phyloP scores from a whole-genome alignment of 2,113 vertebrate species.

The Artemisiospiza belli region DNA sequence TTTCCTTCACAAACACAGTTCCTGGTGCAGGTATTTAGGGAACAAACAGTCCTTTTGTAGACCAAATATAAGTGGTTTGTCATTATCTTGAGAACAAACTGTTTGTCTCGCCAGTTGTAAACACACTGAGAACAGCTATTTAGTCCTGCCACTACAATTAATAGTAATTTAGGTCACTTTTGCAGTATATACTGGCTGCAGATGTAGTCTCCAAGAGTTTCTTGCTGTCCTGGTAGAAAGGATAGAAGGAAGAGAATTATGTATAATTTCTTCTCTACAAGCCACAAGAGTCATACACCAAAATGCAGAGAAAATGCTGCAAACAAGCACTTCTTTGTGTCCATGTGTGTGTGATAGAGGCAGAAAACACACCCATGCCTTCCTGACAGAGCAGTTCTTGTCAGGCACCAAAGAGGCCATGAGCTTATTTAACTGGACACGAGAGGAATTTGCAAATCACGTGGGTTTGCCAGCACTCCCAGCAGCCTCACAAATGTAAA shows the following conservation, averaged over 20 bases:
- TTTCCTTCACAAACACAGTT: not conserved
- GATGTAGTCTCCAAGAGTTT: not conserved
- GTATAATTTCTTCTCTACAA: not conserved
- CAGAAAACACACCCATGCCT: slow-evolving; percentile 14
- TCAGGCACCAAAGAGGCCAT: slow-evolving; percentile 18
- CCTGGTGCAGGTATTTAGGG: slow-evolving; percentile 52
- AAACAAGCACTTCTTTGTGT: not conserved
- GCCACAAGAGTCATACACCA: not conserved
- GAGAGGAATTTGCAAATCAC: slow-evolving; percentile 25
- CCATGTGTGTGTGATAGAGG: not conserved
- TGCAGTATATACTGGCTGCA: not conserved
- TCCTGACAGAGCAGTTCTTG: slow-evolving; percentile 31
- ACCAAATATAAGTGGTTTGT: slow-evolving; percentile 57
- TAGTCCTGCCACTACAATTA: slow-evolving; percentile 47
- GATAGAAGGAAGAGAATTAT: not conserved
- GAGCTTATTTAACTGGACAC: slow-evolving; percentile 25
- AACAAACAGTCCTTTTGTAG: slow-evolving; percentile 64
- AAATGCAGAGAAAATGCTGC: not conserved
- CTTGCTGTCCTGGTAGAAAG: not conserved
- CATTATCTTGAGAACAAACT: slow-evolving; percentile 67
- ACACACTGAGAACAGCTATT: slow-evolving; percentile 27
- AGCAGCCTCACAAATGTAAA: slow-evolving; percentile 23
- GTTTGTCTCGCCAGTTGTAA: slow-evolving; percentile 61
- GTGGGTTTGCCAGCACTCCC: not conserved
- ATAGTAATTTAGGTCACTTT: slow-evolving; percentile 55